phyloP scores from a whole-genome alignment of 2,113 vertebrate species.

The Sylvicapra grimmia region DNA sequence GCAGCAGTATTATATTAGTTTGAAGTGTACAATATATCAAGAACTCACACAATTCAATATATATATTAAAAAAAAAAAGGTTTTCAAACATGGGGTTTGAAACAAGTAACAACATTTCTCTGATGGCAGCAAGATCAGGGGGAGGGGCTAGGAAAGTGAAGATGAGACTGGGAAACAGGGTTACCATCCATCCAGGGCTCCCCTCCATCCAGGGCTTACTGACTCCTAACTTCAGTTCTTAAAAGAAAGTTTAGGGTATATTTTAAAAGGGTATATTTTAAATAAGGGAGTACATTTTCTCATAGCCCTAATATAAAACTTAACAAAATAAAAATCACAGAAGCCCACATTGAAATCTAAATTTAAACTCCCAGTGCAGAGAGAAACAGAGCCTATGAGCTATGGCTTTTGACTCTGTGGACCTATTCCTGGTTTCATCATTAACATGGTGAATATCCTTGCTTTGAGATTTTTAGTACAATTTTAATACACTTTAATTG shows the following conservation, averaged over 20 bases:
- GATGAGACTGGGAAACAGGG: neutral
- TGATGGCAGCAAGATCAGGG: neutral
- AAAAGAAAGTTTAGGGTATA: neutral
- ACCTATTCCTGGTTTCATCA: constrained; percentile 38
- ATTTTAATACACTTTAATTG: constrained; percentile 54
- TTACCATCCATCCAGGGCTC: neutral
- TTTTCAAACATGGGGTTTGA: neutral
- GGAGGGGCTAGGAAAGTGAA: neutral
- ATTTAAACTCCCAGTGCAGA: neutral
- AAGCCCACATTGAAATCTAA: neutral
- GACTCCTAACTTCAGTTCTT: neutral
- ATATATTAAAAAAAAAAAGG: neutral
- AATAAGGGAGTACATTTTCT: constrained; percentile 22
- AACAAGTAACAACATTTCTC: neutral
- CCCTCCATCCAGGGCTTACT: neutral
- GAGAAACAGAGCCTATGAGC: neutral
- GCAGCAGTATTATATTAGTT: neutral
- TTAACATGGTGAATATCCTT: constrained; percentile 38
- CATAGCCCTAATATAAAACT: neutral
- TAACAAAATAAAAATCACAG: constrained; percentile 28
- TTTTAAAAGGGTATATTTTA: constrained; percentile 31
- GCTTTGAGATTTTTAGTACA: constrained; percentile 48
- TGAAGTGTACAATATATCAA: neutral
- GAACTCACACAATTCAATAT: neutral
- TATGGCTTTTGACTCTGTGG: neutral